Base-by-base conservation (phyloP, 30 jellyfish, hydroid and myxozoan genomes). In the Aurelia sp. region DNA sequence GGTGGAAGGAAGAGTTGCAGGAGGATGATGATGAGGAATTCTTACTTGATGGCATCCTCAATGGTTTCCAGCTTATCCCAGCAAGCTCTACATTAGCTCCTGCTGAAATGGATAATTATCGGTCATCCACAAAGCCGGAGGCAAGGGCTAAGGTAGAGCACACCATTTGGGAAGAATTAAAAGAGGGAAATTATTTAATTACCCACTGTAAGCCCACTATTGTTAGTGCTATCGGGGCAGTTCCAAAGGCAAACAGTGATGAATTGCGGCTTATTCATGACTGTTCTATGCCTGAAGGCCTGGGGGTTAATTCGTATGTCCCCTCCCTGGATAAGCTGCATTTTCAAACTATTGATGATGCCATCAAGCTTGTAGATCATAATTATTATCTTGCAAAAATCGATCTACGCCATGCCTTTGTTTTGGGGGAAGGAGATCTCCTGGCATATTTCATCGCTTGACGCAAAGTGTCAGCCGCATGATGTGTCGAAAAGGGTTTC, bases 21-120 rank as follows among this genome's bases (percentile, higher is more conserved):
- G 77, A 35, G 30, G 77, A 66, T 22, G 52, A 27, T n/a, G 77
- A 66, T 27, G 5, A 66, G 63, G 41, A 66, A 15, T 66, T 66
- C 41, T 22, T 66, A 5, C 77, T 66, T 66, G 77, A 66, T 7
- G 77, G 77, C 52, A 35, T 66, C 7, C 47, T 35, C 41, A 66
- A 66, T 35, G 77, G 77, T 66, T 66, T 66, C 16, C 47, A 66
- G 77, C 77, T 66, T 27, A 18, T 66, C 20, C 77, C 77, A 27
- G 52, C 53, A 3, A 27, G 30, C 16, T 18, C 77, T 16, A 27
- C 77, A 4, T 22, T 66, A 4, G 20, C 41, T 13, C 47, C 30
- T 66, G 77, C 77, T 35, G 77, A 66, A 22, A 66, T 27, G 77
- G 67, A 17, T 15, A 58, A 58, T 58, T 58, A 58, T 58, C 67